Conservation (phyloP, 2,888 invertebrate species). For the Anaspis maculata region DNA sequence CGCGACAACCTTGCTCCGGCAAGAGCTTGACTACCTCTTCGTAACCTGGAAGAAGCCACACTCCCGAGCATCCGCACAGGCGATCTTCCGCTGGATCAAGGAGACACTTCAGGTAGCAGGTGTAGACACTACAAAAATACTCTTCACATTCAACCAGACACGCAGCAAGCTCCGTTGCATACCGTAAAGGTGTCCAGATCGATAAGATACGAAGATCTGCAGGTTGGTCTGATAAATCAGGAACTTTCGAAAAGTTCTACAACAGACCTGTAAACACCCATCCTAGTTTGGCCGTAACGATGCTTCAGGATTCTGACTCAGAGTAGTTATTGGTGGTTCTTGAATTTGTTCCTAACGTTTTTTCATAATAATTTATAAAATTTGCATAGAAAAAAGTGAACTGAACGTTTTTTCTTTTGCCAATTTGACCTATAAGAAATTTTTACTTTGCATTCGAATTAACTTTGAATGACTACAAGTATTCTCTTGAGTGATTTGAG, state of each 20-base stretch:
- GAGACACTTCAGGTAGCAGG: not conserved
- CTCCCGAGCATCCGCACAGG: not conserved
- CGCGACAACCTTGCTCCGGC: conserved; percentile 3
- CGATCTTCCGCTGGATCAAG: not conserved
- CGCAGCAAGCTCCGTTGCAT: not conserved
- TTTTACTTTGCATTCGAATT: too few relatives aligned
- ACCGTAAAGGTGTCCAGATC: not conserved
- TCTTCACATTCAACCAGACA: not conserved
- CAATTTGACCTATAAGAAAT: too few relatives aligned
- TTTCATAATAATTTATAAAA: too few relatives aligned
- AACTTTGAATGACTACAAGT: too few relatives aligned
- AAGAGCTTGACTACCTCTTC: conserved; percentile 3
- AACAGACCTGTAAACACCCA: not conserved
- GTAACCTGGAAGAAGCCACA: conserved; percentile 2
- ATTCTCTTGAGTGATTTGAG: too few relatives aligned
- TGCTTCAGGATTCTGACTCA: too few relatives aligned
- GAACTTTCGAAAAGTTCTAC: not conserved
- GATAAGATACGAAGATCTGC: not conserved
- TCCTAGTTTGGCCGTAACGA: too few relatives aligned
- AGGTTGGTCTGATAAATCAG: not conserved
- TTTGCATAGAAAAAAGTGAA: too few relatives aligned
- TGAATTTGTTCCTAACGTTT: too few relatives aligned
- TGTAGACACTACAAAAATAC: not conserved
- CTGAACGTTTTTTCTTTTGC: too few relatives aligned
- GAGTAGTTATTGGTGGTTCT: too few relatives aligned